These are phyloP conservation scores for Heliconius eleuchia DNA, from an alignment of 1,140 invertebrate species.

Conservation along the genomic window DNA sequence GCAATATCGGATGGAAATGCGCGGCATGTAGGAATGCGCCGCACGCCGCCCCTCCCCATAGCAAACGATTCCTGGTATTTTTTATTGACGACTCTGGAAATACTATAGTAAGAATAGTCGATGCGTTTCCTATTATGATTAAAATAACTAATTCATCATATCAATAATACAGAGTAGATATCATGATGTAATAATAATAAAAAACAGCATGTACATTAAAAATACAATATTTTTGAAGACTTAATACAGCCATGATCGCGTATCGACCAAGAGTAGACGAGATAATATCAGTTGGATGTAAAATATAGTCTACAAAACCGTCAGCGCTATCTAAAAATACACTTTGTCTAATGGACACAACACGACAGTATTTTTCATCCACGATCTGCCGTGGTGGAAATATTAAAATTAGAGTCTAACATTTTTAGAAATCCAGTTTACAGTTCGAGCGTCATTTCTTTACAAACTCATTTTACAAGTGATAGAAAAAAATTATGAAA, in stretches of 20 bases:
- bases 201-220: too few species aligned
- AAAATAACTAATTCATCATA: neutral
- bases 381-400: slow-evolving; percentile 60
- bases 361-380: slow-evolving; percentile 72
- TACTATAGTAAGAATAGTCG: slow-evolving; percentile 64
- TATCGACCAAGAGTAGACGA: slow-evolving; percentile 23
- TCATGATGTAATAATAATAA: neutral
- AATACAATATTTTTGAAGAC: neutral
- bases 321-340: slow-evolving; percentile 71
- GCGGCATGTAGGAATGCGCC: slow-evolving; percentile 80
- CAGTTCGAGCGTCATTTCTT: slow-evolving; percentile 42
- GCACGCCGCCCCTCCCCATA: slow-evolving; percentile 71
- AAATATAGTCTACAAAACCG: slow-evolving; percentile 58
- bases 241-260: neutral
- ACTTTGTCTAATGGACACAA: slow-evolving; percentile 73
- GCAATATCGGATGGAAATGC: slow-evolving; percentile 81
- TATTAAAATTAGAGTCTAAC: slow-evolving; percentile 75
- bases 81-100: slow-evolving; percentile 79
- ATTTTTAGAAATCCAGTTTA: slow-evolving; percentile 67
- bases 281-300: slow-evolving; percentile 53
- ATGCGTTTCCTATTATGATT: slow-evolving; percentile 51
- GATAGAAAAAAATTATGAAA: slow-evolving; percentile 12
- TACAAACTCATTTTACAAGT: slow-evolving; percentile 32
- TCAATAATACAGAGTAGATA: neutral
- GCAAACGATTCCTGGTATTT: slow-evolving; percentile 79